These are phyloP conservation scores for Microcebus griseorufus DNA, from an alignment of 2,113 vertebrate species.

Conservation along the genomic window DNA sequence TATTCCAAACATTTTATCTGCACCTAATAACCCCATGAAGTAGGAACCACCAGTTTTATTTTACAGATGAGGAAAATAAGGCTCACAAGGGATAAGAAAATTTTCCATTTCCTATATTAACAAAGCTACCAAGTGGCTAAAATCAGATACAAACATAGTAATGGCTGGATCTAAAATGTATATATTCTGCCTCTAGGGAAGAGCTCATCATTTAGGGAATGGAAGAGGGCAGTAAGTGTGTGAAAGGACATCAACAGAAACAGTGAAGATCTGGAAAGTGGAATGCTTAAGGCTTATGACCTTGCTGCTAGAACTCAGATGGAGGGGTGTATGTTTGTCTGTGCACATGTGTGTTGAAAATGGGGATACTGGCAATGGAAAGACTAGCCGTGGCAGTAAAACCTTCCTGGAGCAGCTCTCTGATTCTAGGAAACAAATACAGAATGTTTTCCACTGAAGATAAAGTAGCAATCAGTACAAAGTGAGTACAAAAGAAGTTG, in stretches of 20 bases:
- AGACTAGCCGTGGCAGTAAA: not conserved
- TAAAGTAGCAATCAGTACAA: not conserved
- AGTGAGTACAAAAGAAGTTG: not conserved
- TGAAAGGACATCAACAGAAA: not conserved
- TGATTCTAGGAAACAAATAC: not conserved
- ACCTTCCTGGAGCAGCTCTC: not conserved
- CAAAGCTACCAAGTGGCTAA: not conserved
- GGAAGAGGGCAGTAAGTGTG: accelerated
- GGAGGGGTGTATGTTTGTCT: not conserved
- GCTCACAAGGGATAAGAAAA: not conserved
- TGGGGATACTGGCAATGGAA: not conserved
- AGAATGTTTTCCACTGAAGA: not conserved
- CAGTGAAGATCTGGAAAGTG: not conserved
- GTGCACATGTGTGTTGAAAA: not conserved
- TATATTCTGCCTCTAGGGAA: not conserved
- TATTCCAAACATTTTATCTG: not conserved
- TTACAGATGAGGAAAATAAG: not conserved
- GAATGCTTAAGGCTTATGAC: not conserved
- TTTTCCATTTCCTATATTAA: not conserved
- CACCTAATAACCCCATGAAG: not conserved
- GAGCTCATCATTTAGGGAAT: not conserved
- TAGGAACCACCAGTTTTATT: not conserved
- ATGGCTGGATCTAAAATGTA: not conserved
- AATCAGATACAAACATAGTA: not conserved
- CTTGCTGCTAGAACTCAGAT: not conserved